Evolutionary conservation across 2,113 vertebrate genomes (phyloP), one percentile per base, ranked within the genome.

Genomic region (Sphyrna mokarran): DNA sequence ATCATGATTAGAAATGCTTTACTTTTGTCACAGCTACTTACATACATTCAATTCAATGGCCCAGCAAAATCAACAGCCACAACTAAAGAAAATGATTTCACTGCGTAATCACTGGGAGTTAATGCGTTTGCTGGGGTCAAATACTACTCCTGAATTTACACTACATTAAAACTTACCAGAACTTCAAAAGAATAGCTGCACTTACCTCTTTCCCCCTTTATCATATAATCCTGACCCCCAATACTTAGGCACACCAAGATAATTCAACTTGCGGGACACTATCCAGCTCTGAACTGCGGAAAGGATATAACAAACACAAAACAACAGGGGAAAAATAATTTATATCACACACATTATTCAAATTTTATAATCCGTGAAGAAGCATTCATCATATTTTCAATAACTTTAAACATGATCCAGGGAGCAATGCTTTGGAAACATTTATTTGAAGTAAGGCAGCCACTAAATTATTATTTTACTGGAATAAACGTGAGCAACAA

Each of bases 221-320:
- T 98, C 98, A 96, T 99, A 98, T 95, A 99, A 98, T 95, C 99
- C 99, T 96, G 98, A 99, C 90, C 98, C 99, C 99, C 98, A 99
- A 58, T 99, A 99, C 96, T 97, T 98, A 87, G 99, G 99, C 95
- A 99, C 98, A 96, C 99, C 99, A 96, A 99, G 97, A 96, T 98
- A 98, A 96, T 99, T 99, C 96, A 98, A 70, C 96, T 98, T 98
- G 96, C 96, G 98, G 48, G 98, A 97, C 96, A 97, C 98, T 96
- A 98, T 98, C 99, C 99, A 99, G 95, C 97, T 98, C 96, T 98
- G 97, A 98, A 99, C 99, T 99, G 96, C 48, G 6, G 69, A 9
- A 70, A 95, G 68, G 43, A 83, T 2, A n/a, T 6, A 18, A 40
- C 2, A 40, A 20, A 83, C 0, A 83, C 1, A 76, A 33, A 29